Evolutionary conservation across 1,140 invertebrate species (phyloP).

Genomic region (Brachionus paranguensis): DNA sequence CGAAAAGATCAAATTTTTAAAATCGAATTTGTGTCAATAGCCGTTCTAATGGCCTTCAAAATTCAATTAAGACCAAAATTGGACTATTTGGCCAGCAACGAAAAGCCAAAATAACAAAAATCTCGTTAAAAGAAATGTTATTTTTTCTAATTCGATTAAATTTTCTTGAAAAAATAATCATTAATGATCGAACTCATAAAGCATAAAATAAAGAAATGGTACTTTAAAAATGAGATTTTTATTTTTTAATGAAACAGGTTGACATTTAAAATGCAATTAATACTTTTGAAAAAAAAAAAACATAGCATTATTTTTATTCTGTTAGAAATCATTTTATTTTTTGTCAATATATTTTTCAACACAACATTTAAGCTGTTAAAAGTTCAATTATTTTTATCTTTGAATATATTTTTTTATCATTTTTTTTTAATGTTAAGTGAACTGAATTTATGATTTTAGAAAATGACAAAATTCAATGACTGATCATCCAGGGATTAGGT

Average conservation of each 20-base stretch:
- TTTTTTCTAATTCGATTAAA: constrained; percentile 34
- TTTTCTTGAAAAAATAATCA: constrained; percentile 26
- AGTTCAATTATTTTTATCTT: background rate
- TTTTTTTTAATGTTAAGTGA: background rate
- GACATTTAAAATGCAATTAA: constrained; percentile 34
- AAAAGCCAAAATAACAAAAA: constrained; percentile 17
- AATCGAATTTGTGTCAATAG: constrained; percentile 25
- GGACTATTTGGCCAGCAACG: background rate
- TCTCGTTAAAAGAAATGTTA: constrained; percentile 1
- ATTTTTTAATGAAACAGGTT: constrained; percentile 37
- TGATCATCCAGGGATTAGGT: background rate
- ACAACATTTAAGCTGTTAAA: background rate
- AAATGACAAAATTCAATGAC: background rate
- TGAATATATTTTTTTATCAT: background rate
- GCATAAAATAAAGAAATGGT: constrained; percentile 27
- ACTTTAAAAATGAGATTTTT: constrained; percentile 15
- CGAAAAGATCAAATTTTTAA: constrained; percentile 14
- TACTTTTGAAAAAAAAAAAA: background rate
- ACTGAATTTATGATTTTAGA: background rate
- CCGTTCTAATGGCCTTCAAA: constrained; percentile 28
- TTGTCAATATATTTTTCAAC: background rate
- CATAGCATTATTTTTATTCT: background rate
- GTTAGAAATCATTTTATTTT: background rate
- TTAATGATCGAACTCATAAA: constrained; percentile 17
- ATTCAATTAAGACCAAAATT: constrained; percentile 14